These are phyloP conservation scores for Gobiocypris rarus DNA, from an alignment of 2,113 vertebrate species.

Conservation along the genomic window DNA sequence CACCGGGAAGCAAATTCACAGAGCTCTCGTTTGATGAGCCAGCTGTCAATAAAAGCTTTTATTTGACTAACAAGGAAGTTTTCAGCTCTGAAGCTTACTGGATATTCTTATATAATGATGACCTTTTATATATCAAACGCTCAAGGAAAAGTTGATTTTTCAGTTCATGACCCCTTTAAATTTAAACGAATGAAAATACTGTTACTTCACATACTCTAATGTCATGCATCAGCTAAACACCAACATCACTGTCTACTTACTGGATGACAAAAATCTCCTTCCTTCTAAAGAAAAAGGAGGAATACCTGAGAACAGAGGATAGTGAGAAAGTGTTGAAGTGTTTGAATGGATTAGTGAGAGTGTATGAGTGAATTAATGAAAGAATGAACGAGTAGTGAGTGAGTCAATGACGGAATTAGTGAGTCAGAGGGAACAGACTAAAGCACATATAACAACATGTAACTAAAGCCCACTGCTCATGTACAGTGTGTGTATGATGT, in stretches of 20 bases:
- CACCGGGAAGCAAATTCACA: too few relatives aligned
- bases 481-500: background rate
- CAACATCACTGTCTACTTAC: slow-evolving; percentile 82
- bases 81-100: too few relatives aligned
- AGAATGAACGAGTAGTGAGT: slow-evolving; percentile 63
- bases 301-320: slow-evolving; percentile 87
- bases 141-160: too few relatives aligned
- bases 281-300: slow-evolving; percentile 98
- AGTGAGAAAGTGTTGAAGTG: slow-evolving; percentile 72
- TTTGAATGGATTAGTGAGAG: background rate
- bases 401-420: slow-evolving; percentile 56
- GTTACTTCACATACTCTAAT: background rate
- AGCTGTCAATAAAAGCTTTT: too few relatives aligned
- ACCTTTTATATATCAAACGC: too few relatives aligned
- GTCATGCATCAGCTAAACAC: slow-evolving; percentile 7
- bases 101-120: too few relatives aligned
- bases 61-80: too few relatives aligned
- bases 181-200: background rate
- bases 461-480: background rate
- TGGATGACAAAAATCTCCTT: slow-evolving; percentile 99
- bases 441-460: background rate
- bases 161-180: too few relatives aligned
- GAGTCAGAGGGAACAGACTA: slow-evolving; percentile 26
- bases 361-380: background rate
- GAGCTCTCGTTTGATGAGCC: too few relatives aligned